These are phyloP conservation scores for Bursaphelenchus okinawaensis DNA, from an alignment of 2,888 invertebrate genomes.

Conservation along the genomic window DNA sequence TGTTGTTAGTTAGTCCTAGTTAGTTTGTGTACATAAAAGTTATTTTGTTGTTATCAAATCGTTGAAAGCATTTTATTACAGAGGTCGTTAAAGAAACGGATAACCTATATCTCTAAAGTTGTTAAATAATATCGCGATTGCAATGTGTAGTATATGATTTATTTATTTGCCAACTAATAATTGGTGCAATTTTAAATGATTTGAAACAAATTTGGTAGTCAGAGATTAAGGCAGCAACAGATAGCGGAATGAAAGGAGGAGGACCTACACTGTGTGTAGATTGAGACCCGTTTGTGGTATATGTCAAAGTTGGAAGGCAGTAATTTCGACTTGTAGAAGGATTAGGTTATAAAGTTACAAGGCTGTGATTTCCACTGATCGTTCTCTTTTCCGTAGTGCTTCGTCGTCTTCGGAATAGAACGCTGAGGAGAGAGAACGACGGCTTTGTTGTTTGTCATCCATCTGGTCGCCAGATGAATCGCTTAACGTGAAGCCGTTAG, in stretches of 20 bases:
- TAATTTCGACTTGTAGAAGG: neutral
- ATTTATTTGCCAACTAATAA: no score
- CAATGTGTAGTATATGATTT: no score
- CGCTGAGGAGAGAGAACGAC: conserved; percentile 1
- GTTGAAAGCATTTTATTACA: no score
- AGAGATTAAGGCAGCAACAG: neutral
- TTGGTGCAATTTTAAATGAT: no score
- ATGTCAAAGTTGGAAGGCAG: no score
- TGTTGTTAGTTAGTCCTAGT: neutral
- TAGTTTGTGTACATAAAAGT: neutral
- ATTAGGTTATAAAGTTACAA: neutral
- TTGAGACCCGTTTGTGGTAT: neutral
- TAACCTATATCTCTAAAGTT: no score
- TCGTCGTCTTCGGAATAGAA: conserved; percentile 9
- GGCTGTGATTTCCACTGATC: neutral
- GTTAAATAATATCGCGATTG: no score
- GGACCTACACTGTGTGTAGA: neutral
- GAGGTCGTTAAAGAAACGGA: no score
- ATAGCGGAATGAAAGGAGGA: neutral
- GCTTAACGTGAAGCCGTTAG: conserved; percentile 1
- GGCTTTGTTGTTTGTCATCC: neutral
- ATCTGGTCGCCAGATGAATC: conserved; percentile 1
- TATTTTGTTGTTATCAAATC: neutral
- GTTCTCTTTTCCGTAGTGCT: neutral
- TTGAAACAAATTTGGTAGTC: no score